Evolutionary conservation across 2,113 vertebrate species (phyloP).

Genomic region (Morphnarchus princeps): DNA sequence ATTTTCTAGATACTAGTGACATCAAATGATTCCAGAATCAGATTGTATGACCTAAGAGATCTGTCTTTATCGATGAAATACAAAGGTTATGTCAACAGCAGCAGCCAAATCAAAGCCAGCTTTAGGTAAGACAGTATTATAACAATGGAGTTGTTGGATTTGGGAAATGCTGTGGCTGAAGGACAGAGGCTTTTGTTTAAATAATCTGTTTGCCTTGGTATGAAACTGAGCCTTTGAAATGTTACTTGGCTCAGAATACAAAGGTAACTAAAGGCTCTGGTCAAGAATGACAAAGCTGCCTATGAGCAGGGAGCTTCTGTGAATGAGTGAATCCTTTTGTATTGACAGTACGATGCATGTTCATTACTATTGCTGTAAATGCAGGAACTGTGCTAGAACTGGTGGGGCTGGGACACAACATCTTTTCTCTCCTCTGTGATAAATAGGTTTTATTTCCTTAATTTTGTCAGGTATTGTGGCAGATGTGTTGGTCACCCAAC

Average conservation of each 20-base stretch:
- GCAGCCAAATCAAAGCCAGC: slow-evolving; percentile 99
- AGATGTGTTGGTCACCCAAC: not conserved
- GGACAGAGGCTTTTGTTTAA: not conserved
- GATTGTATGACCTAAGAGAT: slow-evolving; percentile 95
- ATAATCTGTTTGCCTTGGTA: not conserved
- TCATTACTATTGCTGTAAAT: not conserved
- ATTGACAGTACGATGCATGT: not conserved
- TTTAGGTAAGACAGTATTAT: slow-evolving; percentile 83
- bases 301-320: not conserved
- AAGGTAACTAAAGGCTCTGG: not conserved
- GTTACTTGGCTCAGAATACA: not conserved
- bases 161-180: not conserved
- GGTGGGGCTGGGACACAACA: not conserved
- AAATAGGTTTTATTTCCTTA: not conserved
- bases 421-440: not conserved
- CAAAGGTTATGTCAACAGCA: slow-evolving; percentile 98
- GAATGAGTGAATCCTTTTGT: not conserved
- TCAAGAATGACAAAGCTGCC: not conserved
- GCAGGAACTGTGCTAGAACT: not conserved
- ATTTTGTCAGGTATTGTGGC: not conserved
- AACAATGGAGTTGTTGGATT: not conserved
- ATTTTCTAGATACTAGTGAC: slow-evolving; percentile 91
- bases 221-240: not conserved
- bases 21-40: slow-evolving; percentile 96
- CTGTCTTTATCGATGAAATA: slow-evolving; percentile 98